Percentiles rank a stretch among this genome's conserved stretches.
These are phyloP conservation scores for Copidosoma aretas DNA, from an alignment of 2,888 invertebrate species.

Conservation along the genomic window DNA sequence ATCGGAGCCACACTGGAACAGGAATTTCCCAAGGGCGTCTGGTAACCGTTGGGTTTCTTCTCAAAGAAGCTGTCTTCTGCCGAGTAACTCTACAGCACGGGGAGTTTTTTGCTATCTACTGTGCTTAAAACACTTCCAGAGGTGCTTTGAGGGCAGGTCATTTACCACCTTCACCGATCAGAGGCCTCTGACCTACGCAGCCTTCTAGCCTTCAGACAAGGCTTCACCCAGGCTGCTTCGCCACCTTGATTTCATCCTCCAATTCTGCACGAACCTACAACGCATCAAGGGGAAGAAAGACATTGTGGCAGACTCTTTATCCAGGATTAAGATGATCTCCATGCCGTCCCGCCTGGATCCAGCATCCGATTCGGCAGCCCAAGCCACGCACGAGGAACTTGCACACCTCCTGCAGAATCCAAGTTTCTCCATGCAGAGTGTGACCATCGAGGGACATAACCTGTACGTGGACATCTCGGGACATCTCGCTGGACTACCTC, in stretches of 20 bases:
- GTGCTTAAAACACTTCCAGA: neutral
- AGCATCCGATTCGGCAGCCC: neutral
- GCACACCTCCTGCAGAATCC: too few species aligned
- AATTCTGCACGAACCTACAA: conserved; percentile 37
- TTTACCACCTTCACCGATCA: conserved; percentile 2
- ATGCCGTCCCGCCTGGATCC: neutral
- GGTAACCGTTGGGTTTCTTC: neutral
- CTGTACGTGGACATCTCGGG: too few species aligned
- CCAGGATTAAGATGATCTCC: neutral
- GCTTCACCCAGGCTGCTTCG: conserved; percentile 38
- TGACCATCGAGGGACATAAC: too few species aligned
- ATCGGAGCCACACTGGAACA: conserved; percentile 1
- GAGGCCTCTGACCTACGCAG: neutral
- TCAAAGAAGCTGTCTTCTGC: neutral
- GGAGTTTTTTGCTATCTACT: neutral
- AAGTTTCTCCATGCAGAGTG: too few species aligned
- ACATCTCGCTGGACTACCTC: too few species aligned
- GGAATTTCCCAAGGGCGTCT: neutral
- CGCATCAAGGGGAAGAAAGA: conserved; percentile 40
- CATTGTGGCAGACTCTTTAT: conserved; percentile 42
- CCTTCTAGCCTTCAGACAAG: neutral
- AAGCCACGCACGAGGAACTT: too few species aligned
- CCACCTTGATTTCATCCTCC: conserved; percentile 39
- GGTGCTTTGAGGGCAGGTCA: neutral
- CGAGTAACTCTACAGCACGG: neutral